These are phyloP conservation scores for Drosophila cardini DNA, from an alignment of 1,140 invertebrate genomes.

Conservation along the genomic window DNA sequence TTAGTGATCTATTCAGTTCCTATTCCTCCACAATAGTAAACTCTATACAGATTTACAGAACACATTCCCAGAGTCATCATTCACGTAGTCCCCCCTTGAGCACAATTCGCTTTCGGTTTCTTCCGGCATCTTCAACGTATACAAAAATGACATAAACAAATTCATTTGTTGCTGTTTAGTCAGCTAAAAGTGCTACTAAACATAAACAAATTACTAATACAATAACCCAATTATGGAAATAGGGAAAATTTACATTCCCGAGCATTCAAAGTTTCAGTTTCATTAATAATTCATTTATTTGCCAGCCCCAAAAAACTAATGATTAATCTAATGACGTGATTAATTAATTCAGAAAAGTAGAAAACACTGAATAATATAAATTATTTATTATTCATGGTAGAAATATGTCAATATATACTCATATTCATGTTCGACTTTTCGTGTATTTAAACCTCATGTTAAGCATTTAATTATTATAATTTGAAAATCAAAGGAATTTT, in stretches of 20 bases:
- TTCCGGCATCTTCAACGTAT: constrained; percentile 47
- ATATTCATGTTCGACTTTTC: neutral
- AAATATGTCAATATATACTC: neutral
- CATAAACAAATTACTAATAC: constrained; percentile 32
- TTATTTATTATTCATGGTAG: constrained; percentile 18
- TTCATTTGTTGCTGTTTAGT: constrained; percentile 20
- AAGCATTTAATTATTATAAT: constrained; percentile 32
- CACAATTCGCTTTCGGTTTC: constrained; percentile 59
- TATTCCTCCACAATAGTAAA: constrained; percentile 11
- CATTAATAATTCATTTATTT: constrained; percentile 1
- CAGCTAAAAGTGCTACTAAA: constrained; percentile 3
- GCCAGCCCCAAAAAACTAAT: neutral
- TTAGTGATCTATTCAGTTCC: neutral
- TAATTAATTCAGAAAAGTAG: neutral
- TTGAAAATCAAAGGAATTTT: constrained; percentile 22
- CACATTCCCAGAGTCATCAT: neutral
- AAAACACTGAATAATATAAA: neutral
- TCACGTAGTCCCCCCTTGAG: neutral
- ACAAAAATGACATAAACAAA: constrained; percentile 67
- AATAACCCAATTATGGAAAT: constrained; percentile 13
- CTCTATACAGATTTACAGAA: constrained; percentile 8
- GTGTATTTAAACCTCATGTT: constrained; percentile 27
- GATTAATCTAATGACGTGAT: constrained; percentile 7
- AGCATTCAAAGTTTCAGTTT: neutral
- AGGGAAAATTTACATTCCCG: no score